A percentile compares a stretch with the other conserved stretches of the same genome.
Conservation (phyloP, 1,140 invertebrate genomes). For the Eciton burchellii region DNA sequence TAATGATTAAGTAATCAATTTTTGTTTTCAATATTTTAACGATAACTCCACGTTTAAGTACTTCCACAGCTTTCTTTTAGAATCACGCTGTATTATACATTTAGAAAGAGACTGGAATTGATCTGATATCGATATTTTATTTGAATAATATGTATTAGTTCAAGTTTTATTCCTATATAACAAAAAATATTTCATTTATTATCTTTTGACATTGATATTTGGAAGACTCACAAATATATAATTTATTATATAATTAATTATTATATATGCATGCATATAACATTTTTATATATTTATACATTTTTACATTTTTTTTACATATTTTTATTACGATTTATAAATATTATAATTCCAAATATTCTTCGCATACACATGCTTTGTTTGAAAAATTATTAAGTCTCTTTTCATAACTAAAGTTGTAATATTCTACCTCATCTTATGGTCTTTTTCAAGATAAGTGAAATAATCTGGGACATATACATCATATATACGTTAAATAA, state of each 20-base stretch:
- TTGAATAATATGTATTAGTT: background rate
- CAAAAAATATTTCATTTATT: conserved; percentile 2
- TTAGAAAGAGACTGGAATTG: conserved; percentile 19
- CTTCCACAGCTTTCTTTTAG: conserved; percentile 25
- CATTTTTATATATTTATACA: conserved; percentile 26
- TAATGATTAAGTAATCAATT: background rate
- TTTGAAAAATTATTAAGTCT: conserved; percentile 3
- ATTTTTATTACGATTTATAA: background rate
- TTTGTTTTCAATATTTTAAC: conserved; percentile 8
- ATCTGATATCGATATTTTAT: conserved; percentile 4
- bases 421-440: conserved; percentile 18
- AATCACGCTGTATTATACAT: conserved; percentile 1
- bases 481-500: background rate
- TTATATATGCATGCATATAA: background rate
- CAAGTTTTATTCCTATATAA: conserved; percentile 16
- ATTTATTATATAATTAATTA: conserved; percentile 32
- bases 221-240: background rate
- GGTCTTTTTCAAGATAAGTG: background rate
- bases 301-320: background rate
- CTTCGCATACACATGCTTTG: background rate
- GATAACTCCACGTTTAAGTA: conserved; percentile 2
- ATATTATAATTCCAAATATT: conserved; percentile 1
- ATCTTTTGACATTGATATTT: conserved; percentile 15
- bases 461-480: conserved; percentile 13
- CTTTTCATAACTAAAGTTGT: conserved; percentile 4